These are phyloP conservation scores for Drosophila trichaetosa DNA, from an alignment of 2,888 invertebrate species.

Conservation along the genomic window DNA sequence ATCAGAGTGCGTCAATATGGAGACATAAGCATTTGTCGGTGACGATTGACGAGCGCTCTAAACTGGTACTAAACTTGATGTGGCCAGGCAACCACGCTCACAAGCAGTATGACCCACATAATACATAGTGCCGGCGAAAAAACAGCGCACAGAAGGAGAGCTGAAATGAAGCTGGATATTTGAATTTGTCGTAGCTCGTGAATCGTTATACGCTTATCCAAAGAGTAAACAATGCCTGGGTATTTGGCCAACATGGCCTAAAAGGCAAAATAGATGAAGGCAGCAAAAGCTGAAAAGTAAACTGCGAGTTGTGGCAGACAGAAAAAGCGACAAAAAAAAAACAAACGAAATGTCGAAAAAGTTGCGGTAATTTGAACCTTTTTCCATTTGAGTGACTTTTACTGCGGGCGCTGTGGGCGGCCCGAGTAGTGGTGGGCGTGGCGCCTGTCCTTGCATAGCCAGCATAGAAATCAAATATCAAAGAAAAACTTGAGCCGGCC, in stretches of 20 bases:
- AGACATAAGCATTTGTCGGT: slow-evolving; percentile 42
- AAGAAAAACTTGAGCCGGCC: slow-evolving; percentile 50
- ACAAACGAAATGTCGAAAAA: slow-evolving; percentile 48
- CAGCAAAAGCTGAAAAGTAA: slow-evolving; percentile 67
- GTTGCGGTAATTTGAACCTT: slow-evolving; percentile 79
- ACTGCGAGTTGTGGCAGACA: slow-evolving; percentile 34
- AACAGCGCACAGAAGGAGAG: not conserved
- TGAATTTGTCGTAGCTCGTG: slow-evolving; percentile 38
- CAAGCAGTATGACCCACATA: slow-evolving; percentile 25
- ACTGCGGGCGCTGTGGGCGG: slow-evolving; percentile 32
- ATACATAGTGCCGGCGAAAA: slow-evolving; percentile 29
- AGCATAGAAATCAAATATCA: slow-evolving; percentile 75
- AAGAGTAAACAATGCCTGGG: slow-evolving; percentile 32
- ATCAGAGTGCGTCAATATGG: slow-evolving; percentile 36
- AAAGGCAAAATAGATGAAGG: slow-evolving; percentile 43
- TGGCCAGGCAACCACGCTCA: slow-evolving; percentile 12
- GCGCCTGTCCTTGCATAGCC: slow-evolving; percentile 8
- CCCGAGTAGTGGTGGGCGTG: slow-evolving; percentile 32
- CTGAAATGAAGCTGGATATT: slow-evolving; percentile 33
- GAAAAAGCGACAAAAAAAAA: slow-evolving; percentile 13
- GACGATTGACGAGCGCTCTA: slow-evolving; percentile 44
- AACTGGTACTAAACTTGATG: slow-evolving; percentile 39
- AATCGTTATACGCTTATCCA: slow-evolving; percentile 43
- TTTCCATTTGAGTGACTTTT: slow-evolving; percentile 73
- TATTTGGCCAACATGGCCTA: slow-evolving; percentile 35